Conservation (phyloP, 2,113 vertebrate species). For the Cardinalis cardinalis region DNA sequence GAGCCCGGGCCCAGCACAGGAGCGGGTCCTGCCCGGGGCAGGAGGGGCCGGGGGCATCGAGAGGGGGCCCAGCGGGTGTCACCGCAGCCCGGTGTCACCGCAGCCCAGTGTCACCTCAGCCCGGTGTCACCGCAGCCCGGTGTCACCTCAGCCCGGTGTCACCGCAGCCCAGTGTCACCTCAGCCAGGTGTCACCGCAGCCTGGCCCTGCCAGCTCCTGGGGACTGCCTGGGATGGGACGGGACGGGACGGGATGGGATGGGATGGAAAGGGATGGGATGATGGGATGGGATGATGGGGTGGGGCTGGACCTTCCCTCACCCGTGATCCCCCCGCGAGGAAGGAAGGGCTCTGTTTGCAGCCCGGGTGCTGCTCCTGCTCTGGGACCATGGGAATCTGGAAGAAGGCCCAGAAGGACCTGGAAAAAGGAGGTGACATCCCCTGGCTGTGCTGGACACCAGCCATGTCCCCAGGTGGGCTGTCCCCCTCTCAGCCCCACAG, state of each 20-base stretch:
- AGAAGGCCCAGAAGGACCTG: background rate
- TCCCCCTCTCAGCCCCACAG: background rate
- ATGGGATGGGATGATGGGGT: rapidly evolving
- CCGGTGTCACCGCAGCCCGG: background rate
- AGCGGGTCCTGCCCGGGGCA: background rate
- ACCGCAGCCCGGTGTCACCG: conserved; percentile 1
- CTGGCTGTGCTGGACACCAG: background rate
- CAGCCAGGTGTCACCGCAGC: background rate
- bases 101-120: conserved; percentile 17
- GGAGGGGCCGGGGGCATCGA: background rate
- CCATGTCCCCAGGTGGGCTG: background rate
- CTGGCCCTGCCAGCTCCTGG: background rate
- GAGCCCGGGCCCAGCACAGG: rapidly evolving
- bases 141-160: conserved; percentile 25
- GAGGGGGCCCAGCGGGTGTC: conserved; percentile 5
- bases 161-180: background rate
- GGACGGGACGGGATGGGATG: no score
- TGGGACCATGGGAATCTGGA: rapidly evolving
- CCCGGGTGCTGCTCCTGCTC: background rate
- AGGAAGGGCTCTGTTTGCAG: background rate
- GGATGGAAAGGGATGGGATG: no score
- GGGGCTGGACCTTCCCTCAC: background rate
- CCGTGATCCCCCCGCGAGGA: rapidly evolving
- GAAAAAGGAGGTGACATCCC: background rate
- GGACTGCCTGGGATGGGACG: background rate